Conservation (phyloP, 2,888 invertebrate species). For the Sturmia bella region DNA sequence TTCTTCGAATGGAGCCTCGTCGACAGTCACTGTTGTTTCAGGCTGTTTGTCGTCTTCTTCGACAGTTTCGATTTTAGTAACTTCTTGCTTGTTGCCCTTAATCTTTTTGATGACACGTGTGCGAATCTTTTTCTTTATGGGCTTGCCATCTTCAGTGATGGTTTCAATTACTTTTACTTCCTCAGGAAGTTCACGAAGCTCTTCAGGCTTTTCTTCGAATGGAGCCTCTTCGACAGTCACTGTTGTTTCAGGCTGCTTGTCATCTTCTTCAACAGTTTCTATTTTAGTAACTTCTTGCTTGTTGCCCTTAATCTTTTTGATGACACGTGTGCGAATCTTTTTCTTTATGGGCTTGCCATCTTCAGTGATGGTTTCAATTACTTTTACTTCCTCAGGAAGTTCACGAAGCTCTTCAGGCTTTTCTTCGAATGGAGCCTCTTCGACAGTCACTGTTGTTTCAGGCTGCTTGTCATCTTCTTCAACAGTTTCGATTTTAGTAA, state of each 20-base stretch:
- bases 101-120: slow-evolving; percentile 64
- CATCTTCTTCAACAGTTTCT: slow-evolving; percentile 51
- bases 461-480: slow-evolving; percentile 53
- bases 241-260: slow-evolving; percentile 44
- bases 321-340: slow-evolving; percentile 50
- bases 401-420: neutral
- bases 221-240: slow-evolving; percentile 51
- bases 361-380: slow-evolving; percentile 22
- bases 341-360: slow-evolving; percentile 18
- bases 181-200: neutral
- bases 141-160: slow-evolving; percentile 36
- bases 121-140: slow-evolving; percentile 76
- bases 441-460: slow-evolving; percentile 40
- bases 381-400: slow-evolving; percentile 48
- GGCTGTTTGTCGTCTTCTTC: slow-evolving; percentile 53
- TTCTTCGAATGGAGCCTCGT: neutral
- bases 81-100: slow-evolving; percentile 71
- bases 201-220: neutral
- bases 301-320: slow-evolving; percentile 52
- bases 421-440: slow-evolving; percentile 8
- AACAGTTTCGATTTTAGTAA: slow-evolving; percentile 51
- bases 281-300: slow-evolving; percentile 59
- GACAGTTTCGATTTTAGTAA: slow-evolving; percentile 71
- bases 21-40: slow-evolving; percentile 32
- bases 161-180: neutral